Conservation (phyloP, 1,140 invertebrate genomes). For the Hyles euphorbiae region DNA sequence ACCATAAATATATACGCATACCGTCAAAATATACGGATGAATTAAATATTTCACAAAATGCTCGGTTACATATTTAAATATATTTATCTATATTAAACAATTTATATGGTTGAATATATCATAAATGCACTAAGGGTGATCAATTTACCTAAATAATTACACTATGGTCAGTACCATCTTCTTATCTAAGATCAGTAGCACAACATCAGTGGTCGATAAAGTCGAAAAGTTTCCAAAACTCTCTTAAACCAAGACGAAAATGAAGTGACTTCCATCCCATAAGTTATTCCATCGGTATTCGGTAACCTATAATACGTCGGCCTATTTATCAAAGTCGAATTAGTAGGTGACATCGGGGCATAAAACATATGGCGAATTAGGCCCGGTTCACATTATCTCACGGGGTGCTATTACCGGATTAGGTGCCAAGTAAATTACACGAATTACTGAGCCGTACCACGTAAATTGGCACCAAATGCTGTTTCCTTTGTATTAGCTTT, state of each 20-base stretch:
- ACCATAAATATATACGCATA: too few relatives aligned
- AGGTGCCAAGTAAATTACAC: conserved; percentile 66
- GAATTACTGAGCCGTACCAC: conserved; percentile 16
- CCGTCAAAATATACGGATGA: too few relatives aligned
- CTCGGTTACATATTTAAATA: too few relatives aligned
- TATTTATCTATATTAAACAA: too few relatives aligned
- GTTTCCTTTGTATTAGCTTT: not conserved
- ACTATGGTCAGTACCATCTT: too few relatives aligned
- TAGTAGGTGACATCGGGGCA: conserved; percentile 58
- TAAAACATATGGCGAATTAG: conserved; percentile 62
- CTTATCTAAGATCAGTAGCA: too few relatives aligned
- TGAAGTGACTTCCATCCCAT: not conserved
- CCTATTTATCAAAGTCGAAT: conserved; percentile 65
- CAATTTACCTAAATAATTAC: too few relatives aligned
- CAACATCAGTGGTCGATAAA: too few relatives aligned
- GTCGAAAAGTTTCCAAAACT: too few relatives aligned
- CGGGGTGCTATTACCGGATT: conserved; percentile 54
- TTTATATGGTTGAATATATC: too few relatives aligned
- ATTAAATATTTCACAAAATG: too few relatives aligned
- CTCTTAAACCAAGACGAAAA: not conserved
- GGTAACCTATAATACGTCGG: conserved; percentile 32
- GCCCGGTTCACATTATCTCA: conserved; percentile 31
- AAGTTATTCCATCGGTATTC: conserved; percentile 26
- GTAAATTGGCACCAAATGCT: conserved; percentile 2
- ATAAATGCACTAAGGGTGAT: too few relatives aligned